These are phyloP conservation scores for Cephus sareptanus DNA, from an alignment of 2,888 invertebrate genomes.

Conservation along the genomic window DNA sequence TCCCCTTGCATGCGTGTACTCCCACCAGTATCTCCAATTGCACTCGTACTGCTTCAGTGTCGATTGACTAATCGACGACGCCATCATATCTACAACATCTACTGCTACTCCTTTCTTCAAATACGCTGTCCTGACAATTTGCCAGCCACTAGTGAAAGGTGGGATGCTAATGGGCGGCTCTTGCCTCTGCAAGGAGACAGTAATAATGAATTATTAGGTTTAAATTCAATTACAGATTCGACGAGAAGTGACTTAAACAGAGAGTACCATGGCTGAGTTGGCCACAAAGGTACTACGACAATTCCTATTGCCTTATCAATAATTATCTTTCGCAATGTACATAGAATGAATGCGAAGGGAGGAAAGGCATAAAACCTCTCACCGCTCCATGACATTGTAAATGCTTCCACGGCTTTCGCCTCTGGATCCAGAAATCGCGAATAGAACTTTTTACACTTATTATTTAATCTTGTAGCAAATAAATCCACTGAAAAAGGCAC, in stretches of 20 bases:
- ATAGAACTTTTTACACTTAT: not conserved
- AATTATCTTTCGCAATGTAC: constrained; percentile 19
- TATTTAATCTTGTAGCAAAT: constrained; percentile 2
- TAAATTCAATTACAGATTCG: constrained; percentile 13
- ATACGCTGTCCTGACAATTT: constrained; percentile 28
- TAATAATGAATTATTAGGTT: constrained; percentile 22
- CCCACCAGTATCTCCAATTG: constrained; percentile 23
- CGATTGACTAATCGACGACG: constrained; percentile 16
- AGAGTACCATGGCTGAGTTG: constrained; percentile 27
- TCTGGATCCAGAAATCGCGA: constrained; percentile 10
- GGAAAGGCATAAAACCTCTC: constrained; percentile 27
- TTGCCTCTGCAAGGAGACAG: constrained; percentile 27
- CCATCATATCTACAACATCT: constrained; percentile 13
- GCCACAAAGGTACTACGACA: constrained; percentile 25
- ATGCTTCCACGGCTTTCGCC: constrained; percentile 17
- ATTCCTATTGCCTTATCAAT: constrained; percentile 20
- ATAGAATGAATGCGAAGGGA: constrained; percentile 20
- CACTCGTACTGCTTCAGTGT: constrained; percentile 24
- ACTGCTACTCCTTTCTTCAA: constrained; percentile 14
- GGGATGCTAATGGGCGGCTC: constrained; percentile 26
- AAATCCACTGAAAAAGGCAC: not conserved
- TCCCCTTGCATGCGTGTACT: constrained; percentile 17
- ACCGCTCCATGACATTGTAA: constrained; percentile 26
- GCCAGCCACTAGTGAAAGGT: constrained; percentile 31
- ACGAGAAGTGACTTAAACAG: constrained; percentile 4